These are phyloP conservation scores for Ennomos erosarius DNA, from an alignment of 2,888 invertebrate species.

Conservation along the genomic window DNA sequence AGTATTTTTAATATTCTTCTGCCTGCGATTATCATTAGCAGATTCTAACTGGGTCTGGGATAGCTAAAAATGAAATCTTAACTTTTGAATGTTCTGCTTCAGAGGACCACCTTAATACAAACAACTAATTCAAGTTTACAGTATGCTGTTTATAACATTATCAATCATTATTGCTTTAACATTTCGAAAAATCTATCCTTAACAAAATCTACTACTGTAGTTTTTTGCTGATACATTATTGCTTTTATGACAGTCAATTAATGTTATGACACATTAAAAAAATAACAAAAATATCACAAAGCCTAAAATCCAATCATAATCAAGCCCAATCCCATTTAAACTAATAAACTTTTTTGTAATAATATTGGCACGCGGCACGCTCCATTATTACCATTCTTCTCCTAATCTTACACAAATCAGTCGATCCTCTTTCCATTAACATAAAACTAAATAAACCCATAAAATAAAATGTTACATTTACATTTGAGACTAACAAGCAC, in stretches of 20 bases:
- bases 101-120: neutral
- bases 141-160: slow-evolving; percentile 12
- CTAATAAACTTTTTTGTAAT: slow-evolving; percentile 48
- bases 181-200: slow-evolving; percentile 46
- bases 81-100: too few species aligned
- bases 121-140: slow-evolving; percentile 2
- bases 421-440: slow-evolving; percentile 67
- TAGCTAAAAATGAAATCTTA: too few species aligned
- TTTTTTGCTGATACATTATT: slow-evolving; percentile 55
- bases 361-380: slow-evolving; percentile 73
- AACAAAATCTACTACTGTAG: slow-evolving; percentile 28
- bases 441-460: slow-evolving; percentile 62
- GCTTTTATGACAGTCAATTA: slow-evolving; percentile 53
- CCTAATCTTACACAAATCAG: slow-evolving; percentile 73
- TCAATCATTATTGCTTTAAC: slow-evolving; percentile 47
- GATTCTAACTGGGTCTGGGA: too few species aligned
- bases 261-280: slow-evolving; percentile 40
- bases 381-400: slow-evolving; percentile 56
- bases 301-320: slow-evolving; percentile 54
- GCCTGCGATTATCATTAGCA: too few species aligned
- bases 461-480: slow-evolving; percentile 63
- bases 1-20: too few species aligned
- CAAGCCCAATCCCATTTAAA: slow-evolving; percentile 47
- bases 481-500: slow-evolving; percentile 82
- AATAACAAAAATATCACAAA: slow-evolving; percentile 58